Evolutionary conservation across 2,797 vertebrate species (phyloP).

Genomic region (Crenichthys baileyi): DNA sequence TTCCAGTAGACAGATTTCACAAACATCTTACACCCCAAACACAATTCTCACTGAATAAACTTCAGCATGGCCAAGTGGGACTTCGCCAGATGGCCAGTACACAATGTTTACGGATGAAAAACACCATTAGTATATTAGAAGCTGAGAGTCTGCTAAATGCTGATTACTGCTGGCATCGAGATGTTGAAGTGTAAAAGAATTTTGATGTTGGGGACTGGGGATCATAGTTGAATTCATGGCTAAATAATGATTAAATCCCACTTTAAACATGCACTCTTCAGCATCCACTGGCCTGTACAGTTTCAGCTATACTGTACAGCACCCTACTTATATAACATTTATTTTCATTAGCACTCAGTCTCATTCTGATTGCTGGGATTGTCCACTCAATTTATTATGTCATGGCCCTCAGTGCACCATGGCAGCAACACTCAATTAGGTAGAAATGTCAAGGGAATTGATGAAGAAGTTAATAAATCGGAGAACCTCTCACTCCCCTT

Average conservation of each 20-base stretch:
- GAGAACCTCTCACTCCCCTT: slow-evolving; percentile 35
- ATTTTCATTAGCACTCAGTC: slow-evolving; percentile 10
- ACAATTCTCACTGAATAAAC: slow-evolving; percentile 46
- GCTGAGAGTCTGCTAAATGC: slow-evolving; percentile 55
- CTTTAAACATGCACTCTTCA: slow-evolving; percentile 32
- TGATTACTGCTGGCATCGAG: slow-evolving; percentile 48
- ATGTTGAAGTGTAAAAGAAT: slow-evolving; percentile 52
- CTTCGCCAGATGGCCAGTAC: slow-evolving; percentile 61
- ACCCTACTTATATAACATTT: slow-evolving; percentile 13
- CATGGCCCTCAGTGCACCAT: slow-evolving; percentile 42
- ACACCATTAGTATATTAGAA: slow-evolving; percentile 67
- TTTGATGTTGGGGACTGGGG: slow-evolving; percentile 33
- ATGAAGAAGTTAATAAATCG: slow-evolving; percentile 55
- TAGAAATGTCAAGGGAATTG: slow-evolving; percentile 43
- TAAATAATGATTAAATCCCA: slow-evolving; percentile 52
- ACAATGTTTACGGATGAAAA: slow-evolving; percentile 63
- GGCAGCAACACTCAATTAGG: slow-evolving; percentile 49
- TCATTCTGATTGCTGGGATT: slow-evolving; percentile 18
- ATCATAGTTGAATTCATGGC: slow-evolving; percentile 35
- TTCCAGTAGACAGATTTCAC: slow-evolving; percentile 18
- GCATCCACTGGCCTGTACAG: not conserved
- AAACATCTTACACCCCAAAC: slow-evolving; percentile 24
- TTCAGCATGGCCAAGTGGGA: slow-evolving; percentile 49
- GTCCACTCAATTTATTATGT: slow-evolving; percentile 36
- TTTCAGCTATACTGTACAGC: slow-evolving; percentile 9